A percentile compares a stretch with the other conserved stretches of the same genome.
Conservation (phyloP, 1,140 invertebrate species). For the Macrobrachium nipponense region DNA sequence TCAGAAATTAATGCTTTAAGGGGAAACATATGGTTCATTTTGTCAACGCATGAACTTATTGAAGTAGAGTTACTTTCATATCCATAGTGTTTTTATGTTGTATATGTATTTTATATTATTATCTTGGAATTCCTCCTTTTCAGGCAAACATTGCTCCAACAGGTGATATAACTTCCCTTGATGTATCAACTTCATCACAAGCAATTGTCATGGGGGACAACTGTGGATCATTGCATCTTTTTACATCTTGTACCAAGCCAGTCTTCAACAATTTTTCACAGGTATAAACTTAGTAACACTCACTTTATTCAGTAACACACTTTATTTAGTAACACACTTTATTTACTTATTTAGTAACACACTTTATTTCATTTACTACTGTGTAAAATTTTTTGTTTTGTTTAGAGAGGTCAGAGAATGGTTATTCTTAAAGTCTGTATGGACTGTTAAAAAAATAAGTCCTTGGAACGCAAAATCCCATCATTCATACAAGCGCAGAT, state of each 20-base stretch:
- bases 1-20: too few species aligned
- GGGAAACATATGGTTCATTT: too few species aligned
- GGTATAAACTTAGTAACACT: too few species aligned
- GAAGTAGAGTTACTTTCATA: too few species aligned
- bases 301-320: too few species aligned
- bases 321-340: too few species aligned
- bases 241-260: conserved; percentile 57
- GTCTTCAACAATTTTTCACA: conserved; percentile 65
- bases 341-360: conserved; percentile 47
- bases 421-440: too few species aligned
- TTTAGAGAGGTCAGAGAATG: too few species aligned
- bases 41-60: too few species aligned
- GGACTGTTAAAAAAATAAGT: too few species aligned
- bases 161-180: conserved; percentile 49
- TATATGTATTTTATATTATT: background rate
- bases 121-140: background rate
- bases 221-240: conserved; percentile 60
- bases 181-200: conserved; percentile 74
- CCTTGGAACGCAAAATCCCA: too few species aligned
- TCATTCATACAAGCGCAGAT: too few species aligned
- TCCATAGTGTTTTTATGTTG: background rate
- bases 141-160: conserved; percentile 57
- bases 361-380: conserved; percentile 2
- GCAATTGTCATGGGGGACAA: conserved; percentile 85
- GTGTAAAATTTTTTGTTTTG: background rate